phyloP scores from a whole-genome alignment of 2,113 vertebrate genomes.

The Phrynosoma platyrhinos region DNA sequence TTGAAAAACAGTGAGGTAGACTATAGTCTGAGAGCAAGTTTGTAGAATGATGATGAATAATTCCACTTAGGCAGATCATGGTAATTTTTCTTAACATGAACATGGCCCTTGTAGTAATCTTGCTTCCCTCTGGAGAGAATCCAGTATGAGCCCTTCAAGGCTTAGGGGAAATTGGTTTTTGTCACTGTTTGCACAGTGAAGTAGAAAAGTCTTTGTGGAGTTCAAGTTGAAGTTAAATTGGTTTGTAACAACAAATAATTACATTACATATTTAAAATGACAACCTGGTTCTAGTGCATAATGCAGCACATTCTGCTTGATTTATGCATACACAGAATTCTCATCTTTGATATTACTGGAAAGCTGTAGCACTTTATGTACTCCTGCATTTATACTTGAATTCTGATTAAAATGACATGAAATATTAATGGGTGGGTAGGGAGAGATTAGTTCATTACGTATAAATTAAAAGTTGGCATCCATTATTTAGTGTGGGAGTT shows the following conservation, averaged over 20 bases:
- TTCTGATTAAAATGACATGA: slow-evolving; percentile 56
- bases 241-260: slow-evolving; percentile 32
- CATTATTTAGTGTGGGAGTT: slow-evolving; percentile 62
- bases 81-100: background rate
- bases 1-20: too few relatives aligned
- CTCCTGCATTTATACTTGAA: slow-evolving; percentile 48
- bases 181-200: slow-evolving; percentile 18
- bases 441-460: slow-evolving; percentile 59
- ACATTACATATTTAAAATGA: slow-evolving; percentile 39
- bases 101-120: background rate
- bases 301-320: slow-evolving; percentile 16
- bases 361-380: slow-evolving; percentile 42
- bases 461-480: slow-evolving; percentile 59
- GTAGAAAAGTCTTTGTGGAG: slow-evolving; percentile 33
- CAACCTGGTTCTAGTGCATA: background rate
- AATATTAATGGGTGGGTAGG: slow-evolving; percentile 58
- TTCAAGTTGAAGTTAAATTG: slow-evolving; percentile 49
- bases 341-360: slow-evolving; percentile 44
- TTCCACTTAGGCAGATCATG: background rate
- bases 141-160: background rate
- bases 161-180: slow-evolving; percentile 18
- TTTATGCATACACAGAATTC: slow-evolving; percentile 45
- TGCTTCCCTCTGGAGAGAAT: slow-evolving; percentile 20
- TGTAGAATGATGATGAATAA: background rate
- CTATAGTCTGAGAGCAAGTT: background rate